These are phyloP conservation scores for Drosophila seguyi DNA, from an alignment of 1,140 invertebrate genomes.

Conservation along the genomic window DNA sequence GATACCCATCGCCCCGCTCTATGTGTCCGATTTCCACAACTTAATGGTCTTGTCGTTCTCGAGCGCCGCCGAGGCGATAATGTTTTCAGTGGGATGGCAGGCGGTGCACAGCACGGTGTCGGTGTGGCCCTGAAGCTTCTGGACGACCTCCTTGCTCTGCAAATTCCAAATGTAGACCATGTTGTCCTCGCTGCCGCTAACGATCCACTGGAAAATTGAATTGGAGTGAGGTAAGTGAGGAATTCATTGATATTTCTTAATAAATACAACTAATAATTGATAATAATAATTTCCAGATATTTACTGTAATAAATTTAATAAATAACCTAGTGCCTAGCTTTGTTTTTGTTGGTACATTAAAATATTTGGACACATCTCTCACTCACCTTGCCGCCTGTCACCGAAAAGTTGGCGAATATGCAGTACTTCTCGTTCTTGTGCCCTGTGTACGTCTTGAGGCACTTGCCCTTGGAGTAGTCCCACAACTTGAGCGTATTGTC, in stretches of 20 bases:
- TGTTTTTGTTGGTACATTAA: not conserved
- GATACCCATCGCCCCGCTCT: conserved; percentile 82
- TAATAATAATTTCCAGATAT: not conserved
- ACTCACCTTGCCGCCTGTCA: conserved; percentile 98
- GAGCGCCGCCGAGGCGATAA: conserved; percentile 98
- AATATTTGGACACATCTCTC: not conserved
- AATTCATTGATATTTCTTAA: not conserved
- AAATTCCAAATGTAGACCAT: conserved; percentile 99
- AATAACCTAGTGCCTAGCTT: not conserved
- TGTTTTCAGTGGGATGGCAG: conserved; percentile 99
- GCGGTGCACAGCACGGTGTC: conserved; percentile 99
- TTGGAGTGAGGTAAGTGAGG: not conserved
- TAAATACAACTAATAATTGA: not conserved
- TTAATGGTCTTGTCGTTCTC: conserved; percentile 99
- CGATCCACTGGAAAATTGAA: conserved; percentile 92
- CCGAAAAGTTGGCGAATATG: conserved; percentile 99
- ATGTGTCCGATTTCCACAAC: conserved; percentile 99
- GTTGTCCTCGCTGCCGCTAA: conserved; percentile 99
- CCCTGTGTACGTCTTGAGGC: conserved; percentile 98
- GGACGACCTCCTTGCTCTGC: conserved; percentile 99
- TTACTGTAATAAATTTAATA: not conserved
- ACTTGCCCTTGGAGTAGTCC: conserved; percentile 99
- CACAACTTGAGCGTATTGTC: conserved; percentile 99
- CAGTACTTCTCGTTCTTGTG: conserved; percentile 99
- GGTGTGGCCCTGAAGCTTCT: conserved; percentile 98